Conservation (phyloP, 2,888 invertebrate species). For the Stegana nigrithorax region DNA sequence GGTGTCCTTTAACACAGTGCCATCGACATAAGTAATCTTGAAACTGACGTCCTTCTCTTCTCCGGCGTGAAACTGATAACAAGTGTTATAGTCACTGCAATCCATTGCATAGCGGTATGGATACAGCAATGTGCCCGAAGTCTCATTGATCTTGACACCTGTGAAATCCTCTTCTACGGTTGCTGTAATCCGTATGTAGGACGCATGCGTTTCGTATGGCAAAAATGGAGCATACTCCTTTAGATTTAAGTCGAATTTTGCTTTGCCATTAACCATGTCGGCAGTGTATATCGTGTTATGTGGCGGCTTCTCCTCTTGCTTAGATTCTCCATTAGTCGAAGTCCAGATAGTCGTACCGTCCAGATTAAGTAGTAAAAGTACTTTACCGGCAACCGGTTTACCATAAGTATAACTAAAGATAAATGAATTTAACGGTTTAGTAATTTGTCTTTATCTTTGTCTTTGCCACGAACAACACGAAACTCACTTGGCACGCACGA, state of each 20-base stretch:
- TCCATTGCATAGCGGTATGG: conserved; percentile 81
- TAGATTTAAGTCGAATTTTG: conserved; percentile 57
- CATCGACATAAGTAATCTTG: conserved; percentile 80
- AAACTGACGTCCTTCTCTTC: conserved; percentile 85
- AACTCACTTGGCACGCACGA: conserved; percentile 71
- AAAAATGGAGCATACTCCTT: conserved; percentile 50
- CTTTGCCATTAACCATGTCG: conserved; percentile 62
- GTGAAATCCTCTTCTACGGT: conserved; percentile 92
- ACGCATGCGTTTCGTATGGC: conserved; percentile 35
- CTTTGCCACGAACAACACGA: no score
- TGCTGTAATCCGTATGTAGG: conserved; percentile 75
- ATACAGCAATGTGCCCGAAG: conserved; percentile 80
- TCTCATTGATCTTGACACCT: conserved; percentile 81
- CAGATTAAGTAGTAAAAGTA: conserved; percentile 83
- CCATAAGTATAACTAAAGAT: conserved; percentile 76
- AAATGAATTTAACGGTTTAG: background rate
- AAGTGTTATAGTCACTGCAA: conserved; percentile 73
- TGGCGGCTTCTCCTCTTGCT: conserved; percentile 31
- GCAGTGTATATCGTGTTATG: conserved; percentile 45
- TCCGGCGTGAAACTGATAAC: conserved; percentile 91
- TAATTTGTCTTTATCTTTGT: background rate
- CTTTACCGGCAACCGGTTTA: conserved; percentile 87
- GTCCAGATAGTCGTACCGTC: conserved; percentile 63
- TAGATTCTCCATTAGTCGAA: conserved; percentile 23
- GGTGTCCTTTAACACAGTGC: conserved; percentile 74